These are phyloP conservation scores for Mastacembelus armatus DNA, from an alignment of 2,797 vertebrate genomes.

Conservation along the genomic window DNA sequence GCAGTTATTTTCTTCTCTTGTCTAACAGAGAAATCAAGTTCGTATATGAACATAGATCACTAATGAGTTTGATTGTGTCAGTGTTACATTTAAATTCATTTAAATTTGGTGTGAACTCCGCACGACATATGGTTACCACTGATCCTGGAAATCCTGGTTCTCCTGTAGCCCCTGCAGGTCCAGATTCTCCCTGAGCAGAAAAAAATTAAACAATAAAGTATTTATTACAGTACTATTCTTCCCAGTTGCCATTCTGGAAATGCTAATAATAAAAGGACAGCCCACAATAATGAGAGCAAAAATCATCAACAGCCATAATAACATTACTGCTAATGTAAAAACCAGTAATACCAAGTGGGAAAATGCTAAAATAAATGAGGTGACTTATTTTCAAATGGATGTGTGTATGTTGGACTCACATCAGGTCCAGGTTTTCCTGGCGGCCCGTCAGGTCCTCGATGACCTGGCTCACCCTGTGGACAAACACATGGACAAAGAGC, in stretches of 20 bases:
- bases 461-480: slow-evolving; percentile 89
- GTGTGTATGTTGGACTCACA: slow-evolving; percentile 81
- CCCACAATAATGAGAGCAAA: too few species aligned
- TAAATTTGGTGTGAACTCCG: neutral
- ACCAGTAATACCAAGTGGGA: neutral
- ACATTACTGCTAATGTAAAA: neutral
- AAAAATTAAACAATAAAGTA: neutral
- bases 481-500: slow-evolving; percentile 4
- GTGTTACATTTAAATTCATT: neutral
- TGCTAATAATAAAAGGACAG: too few species aligned
- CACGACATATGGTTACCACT: slow-evolving; percentile 80
- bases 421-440: slow-evolving; percentile 93
- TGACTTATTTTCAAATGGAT: neutral
- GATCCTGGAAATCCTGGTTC: slow-evolving; percentile 92
- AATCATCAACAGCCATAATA: too few species aligned
- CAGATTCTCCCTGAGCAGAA: slow-evolving; percentile 87
- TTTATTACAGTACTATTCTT: too few species aligned
- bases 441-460: slow-evolving; percentile 93
- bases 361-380: too few species aligned
- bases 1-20: too few species aligned
- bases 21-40: neutral
- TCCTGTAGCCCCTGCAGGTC: slow-evolving; percentile 88
- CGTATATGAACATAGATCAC: neutral
- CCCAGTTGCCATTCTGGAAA: too few species aligned
- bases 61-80: too few species aligned